Base-by-base conservation (phyloP, 2,797 vertebrate species). In the Sebastes glaucus region DNA sequence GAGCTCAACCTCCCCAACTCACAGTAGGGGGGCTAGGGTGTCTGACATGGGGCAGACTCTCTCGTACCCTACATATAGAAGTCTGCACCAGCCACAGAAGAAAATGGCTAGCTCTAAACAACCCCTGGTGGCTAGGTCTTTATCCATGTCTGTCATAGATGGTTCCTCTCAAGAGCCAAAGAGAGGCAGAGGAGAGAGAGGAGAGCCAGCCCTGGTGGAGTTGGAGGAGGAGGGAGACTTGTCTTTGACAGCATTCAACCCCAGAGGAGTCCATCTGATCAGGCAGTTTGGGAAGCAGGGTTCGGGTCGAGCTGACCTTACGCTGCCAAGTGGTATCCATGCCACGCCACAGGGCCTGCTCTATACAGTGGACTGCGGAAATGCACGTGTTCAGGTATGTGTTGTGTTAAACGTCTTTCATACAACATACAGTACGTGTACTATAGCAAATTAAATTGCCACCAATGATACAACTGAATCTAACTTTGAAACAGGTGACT, bases 281-380 rank as follows among this genome's bases (percentile, higher is more conserved):
- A 89, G 89, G 8, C 95, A 95, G 78, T 96, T 96, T 91, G 96
- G 96, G 23, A 97, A 96, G 78, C 95, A 95, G 83, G 96, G 96
- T 27, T 96, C 95, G 6, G 96, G 96, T 25, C 90, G 95, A n/a
- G 91, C 96, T 28, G 96, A 96, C 33, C 88, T 96, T 59, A 95
- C 94, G 5, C 86, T 97, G 4, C 96, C 96, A 14, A 96, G 95
- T 81, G 96, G 96, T 9, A 84, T 97, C 46, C 93, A 96, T 28
- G 87, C 87, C n/a, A 95, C 95, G 2, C 84, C 91, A 7, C 93
- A 95, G 35, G 96, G 96, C 3, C 93, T 96, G 20, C 91, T 97
- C 38, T 97, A 95, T 53, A 91, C 96, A 30, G 96, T 96, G 30
- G 96, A 97, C 80, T 96, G 95, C 20, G 96, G 96, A 64, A 97